Conservation (phyloP, 1,140 invertebrate genomes). For the Pomacea maculata region DNA sequence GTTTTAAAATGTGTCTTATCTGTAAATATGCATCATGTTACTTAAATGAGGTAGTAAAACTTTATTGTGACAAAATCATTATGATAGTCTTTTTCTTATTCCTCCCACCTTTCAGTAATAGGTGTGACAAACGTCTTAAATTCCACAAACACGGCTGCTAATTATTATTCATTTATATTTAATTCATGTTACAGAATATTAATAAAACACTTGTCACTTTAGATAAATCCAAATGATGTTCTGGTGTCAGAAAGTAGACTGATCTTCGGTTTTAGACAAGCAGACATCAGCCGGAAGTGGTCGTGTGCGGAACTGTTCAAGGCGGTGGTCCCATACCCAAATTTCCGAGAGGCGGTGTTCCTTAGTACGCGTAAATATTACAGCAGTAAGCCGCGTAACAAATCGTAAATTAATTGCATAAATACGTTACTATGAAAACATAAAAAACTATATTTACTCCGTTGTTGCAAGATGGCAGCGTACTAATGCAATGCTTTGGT, state of each 20-base stretch:
- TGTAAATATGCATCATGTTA: background rate
- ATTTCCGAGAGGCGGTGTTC: no score
- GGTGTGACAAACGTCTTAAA: background rate
- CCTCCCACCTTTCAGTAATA: background rate
- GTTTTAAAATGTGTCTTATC: background rate
- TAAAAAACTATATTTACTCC: background rate
- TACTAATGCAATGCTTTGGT: background rate
- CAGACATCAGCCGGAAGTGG: background rate
- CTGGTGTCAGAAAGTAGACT: no score
- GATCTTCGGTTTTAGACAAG: background rate
- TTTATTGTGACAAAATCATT: no score
- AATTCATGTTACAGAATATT: background rate
- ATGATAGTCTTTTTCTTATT: no score
- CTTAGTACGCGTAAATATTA: no score
- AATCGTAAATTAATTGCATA: no score
- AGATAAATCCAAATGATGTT: background rate
- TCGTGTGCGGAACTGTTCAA: no score
- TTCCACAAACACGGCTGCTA: background rate
- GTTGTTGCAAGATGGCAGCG: conserved; percentile 1
- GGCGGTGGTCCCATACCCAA: no score
- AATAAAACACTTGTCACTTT: background rate
- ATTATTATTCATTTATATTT: background rate
- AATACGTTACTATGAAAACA: no score
- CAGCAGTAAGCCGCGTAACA: no score
- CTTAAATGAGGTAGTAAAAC: background rate